Percentiles rank a stretch among this genome's conserved stretches.
Conservation (phyloP, 2,797 vertebrate species). For the Lacerta agilis region DNA sequence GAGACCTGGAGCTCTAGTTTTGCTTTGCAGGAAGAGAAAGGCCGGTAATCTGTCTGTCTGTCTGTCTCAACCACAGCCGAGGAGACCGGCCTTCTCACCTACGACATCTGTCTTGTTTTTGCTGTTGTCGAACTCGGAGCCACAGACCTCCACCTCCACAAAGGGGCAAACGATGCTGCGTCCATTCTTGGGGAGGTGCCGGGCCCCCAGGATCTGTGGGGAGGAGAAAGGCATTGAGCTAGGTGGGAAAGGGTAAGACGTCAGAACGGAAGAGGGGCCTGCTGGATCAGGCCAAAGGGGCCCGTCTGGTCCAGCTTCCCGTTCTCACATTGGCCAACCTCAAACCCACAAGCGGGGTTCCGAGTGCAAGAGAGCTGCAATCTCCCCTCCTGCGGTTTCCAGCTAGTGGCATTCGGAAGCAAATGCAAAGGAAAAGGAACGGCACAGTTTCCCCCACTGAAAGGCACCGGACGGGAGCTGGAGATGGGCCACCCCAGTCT, state of each 20-base stretch:
- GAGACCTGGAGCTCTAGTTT: too few species aligned
- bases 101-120: conserved; percentile 96
- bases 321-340: too few species aligned
- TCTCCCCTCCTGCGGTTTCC: too few species aligned
- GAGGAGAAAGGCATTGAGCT: neutral
- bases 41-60: neutral
- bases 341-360: too few species aligned
- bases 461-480: neutral
- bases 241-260: neutral
- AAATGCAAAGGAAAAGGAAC: too few species aligned
- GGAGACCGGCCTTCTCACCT: conserved; percentile 76
- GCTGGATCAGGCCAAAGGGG: too few species aligned
- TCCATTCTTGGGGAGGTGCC: conserved; percentile 95
- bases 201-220: conserved; percentile 90
- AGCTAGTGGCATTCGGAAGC: too few species aligned
- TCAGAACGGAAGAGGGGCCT: neutral
- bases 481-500: neutral
- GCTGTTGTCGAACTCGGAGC: conserved; percentile 92
- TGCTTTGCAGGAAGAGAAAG: too few species aligned
- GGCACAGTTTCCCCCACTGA: too few species aligned
- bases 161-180: conserved; percentile 96
- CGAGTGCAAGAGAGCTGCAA: too few species aligned
- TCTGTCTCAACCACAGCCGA: neutral
- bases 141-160: conserved; percentile 96
- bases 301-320: too few species aligned